These are phyloP conservation scores for Nycticryphes semicollaris DNA, from an alignment of 2,113 vertebrate species.

Conservation along the genomic window DNA sequence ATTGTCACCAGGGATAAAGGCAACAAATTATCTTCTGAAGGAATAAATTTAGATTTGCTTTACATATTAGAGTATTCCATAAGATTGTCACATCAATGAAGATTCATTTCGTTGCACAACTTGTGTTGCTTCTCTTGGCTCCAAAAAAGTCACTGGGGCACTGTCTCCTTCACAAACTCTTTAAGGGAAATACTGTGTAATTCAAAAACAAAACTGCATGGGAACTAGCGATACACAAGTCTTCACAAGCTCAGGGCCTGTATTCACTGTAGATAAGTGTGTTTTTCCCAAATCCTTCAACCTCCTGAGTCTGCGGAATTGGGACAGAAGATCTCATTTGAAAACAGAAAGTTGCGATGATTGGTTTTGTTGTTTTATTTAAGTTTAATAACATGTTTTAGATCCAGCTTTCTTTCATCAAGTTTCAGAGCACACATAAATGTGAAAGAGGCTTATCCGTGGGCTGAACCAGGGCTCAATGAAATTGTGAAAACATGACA, in stretches of 20 bases:
- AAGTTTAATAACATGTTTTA: neutral
- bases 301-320: neutral
- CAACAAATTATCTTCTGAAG: neutral
- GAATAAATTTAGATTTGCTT: neutral
- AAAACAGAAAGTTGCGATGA: neutral
- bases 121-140: neutral
- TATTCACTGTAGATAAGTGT: conserved; percentile 21
- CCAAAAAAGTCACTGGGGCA: neutral
- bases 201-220: neutral
- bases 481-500: neutral
- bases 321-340: neutral
- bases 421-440: neutral
- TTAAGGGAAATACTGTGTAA: neutral
- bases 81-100: neutral
- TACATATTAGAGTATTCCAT: neutral
- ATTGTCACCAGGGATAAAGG: neutral
- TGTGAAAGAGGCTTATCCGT: neutral
- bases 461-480: neutral
- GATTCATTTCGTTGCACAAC: neutral
- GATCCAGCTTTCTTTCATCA: neutral
- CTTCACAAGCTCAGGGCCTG: neutral
- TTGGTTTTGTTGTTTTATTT: neutral
- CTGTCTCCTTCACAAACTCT: neutral
- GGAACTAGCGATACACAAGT: neutral
- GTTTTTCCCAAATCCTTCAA: neutral